Evolutionary conservation across 2,113 vertebrate genomes (phyloP).

Genomic region (Choloepus hoffmanni): DNA sequence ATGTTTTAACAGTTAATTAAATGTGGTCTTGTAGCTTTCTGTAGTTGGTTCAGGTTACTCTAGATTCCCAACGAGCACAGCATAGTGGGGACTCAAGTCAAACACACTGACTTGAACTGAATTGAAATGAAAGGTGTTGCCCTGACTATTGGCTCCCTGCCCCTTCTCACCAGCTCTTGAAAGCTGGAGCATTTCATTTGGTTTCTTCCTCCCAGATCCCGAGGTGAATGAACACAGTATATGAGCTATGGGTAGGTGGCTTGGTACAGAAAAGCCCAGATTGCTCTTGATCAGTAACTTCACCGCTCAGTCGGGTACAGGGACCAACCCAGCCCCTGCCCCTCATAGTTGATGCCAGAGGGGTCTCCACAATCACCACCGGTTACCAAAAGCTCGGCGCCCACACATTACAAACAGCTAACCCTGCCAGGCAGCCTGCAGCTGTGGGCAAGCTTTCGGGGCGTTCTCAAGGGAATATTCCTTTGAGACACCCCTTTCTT

Average conservation of each 20-base stretch:
- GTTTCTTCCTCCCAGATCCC: not conserved
- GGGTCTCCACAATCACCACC: not conserved
- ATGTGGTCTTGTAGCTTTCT: not conserved
- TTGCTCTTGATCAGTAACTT: not conserved
- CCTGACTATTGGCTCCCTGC: not conserved
- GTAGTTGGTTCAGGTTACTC: not conserved
- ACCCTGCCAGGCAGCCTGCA: not conserved
- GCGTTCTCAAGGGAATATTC: constrained; percentile 21
- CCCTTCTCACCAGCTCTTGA: not conserved
- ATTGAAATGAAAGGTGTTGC: not conserved
- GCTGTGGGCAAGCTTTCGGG: not conserved
- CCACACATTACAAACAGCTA: not conserved
- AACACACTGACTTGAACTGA: not conserved
- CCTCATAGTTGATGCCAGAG: not conserved
- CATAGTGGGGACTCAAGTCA: not conserved
- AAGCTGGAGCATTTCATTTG: not conserved
- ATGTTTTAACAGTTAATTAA: not conserved
- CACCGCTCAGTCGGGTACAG: not conserved
- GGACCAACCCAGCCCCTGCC: not conserved
- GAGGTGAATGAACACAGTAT: not conserved
- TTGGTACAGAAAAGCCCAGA: not conserved
- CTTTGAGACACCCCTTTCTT: not conserved
- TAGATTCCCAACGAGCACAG: not conserved
- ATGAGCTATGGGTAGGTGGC: not conserved
- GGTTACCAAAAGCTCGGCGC: not conserved